Base-by-base conservation (phyloP, 2,888 invertebrate genomes). In the Cecidostiba fungosa region DNA sequence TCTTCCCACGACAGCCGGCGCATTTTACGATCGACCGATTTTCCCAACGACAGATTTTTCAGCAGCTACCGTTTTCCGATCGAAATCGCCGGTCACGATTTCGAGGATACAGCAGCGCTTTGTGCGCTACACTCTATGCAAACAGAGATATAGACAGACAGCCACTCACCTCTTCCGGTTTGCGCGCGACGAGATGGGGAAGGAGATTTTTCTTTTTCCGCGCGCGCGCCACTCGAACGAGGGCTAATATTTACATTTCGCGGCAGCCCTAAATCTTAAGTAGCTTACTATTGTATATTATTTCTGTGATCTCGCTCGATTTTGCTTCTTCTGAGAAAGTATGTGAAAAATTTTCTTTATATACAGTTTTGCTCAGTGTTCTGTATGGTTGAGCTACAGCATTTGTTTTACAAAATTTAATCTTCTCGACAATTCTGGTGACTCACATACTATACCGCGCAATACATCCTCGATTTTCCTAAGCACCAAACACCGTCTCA, bases 11-110 rank as follows among this genome's bases (percentile, higher is more conserved):
- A 16, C 47, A 50, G 5, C 73, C 66, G n/a, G n/a, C n/a, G 73
- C 82, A 85, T 85, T 89, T 88, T 81, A 88, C 88, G 87, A 89
- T 87, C 88, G 87, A 87, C 23, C 85, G 87, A 88, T 85, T 89
- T 88, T 86, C 85, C 62, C 70, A 77, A 84, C 82, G 85, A 86
- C 85, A 85, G 84, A 85, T 84, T 86, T 77, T 78, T 85, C 73
- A 50, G 26, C 47, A 54, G 72, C 80, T 76, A 59, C 82, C 87
- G 84, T 89, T 88, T 88, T 87, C 85, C 72, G 81, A 82, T 81
- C 85, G 76, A 82, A 86, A 87, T 88, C 85, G 80, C 85, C 69
- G 82, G 82, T 82, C 85, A 87, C 86, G 85, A 88, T 87, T 88
- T 83, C 70, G 66, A n/a, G 50, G 36, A n/a, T n/a, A n/a, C n/a